Base-by-base conservation (phyloP, 2,888 invertebrate genomes). In the Drosophila diplacantha region DNA sequence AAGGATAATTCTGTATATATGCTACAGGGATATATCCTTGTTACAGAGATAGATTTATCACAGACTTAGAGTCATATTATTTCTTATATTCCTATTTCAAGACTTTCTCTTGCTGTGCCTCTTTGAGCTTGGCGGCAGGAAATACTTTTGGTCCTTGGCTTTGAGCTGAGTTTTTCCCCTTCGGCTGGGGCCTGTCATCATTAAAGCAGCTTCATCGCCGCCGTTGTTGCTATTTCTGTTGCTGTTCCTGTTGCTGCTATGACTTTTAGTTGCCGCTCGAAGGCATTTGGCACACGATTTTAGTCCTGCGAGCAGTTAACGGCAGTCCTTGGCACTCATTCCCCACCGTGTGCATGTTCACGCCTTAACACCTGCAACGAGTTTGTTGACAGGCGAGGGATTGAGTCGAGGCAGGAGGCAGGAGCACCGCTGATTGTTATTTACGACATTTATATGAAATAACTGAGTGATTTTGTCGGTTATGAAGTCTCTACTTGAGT, bases 281-380 rank as follows among this genome's bases (percentile, higher is more conserved):
- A 62, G 66, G 55, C 76, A 56, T 57, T 70, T 74, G 65, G 70
- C 72, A 72, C 67, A 75, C 62, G 66, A 59, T 62, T 63, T 59
- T 46, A 49, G 59, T 22, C 26, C 26, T 31, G 41, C 26, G 50
- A 61, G 50, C 60, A 43, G 60, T 61, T 61, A 56, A 38, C 43
- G 44, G 56, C 65, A 46, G 56, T 60, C 37, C 59, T 66, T 51
- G 38, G 38, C 58, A 16, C 62, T 34, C 31, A n/a, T 37, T 22
- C 41, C 22, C 22, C 32, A 4, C 47, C 26, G 55, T 52, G 62
- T 65, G 57, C 61, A 29, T 50, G 60, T 74, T 75, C 59, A 72
- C 72, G 63, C 55, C 60, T 71, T 61, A 52, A 71, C 73, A 77
- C 77, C 73, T 81, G 61, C 64, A 70, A 67, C 49, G 56, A 49